Conservation (phyloP, 2,888 invertebrate genomes). For the Lumbricus terrestris region DNA sequence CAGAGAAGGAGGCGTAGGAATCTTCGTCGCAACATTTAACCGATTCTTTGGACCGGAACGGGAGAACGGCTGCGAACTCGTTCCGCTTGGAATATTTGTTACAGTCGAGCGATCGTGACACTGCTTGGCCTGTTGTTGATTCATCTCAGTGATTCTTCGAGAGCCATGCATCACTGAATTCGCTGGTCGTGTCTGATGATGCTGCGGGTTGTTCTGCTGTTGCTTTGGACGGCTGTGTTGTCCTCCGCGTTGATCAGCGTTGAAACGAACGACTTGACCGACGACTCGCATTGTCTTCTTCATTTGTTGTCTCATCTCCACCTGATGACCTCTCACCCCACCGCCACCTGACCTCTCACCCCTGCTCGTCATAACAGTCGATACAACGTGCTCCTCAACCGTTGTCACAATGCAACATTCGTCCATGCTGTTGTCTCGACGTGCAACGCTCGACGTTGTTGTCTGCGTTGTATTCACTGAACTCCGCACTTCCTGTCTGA, state of each 20-base stretch:
- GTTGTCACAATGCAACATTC: background rate
- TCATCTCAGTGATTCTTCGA: background rate
- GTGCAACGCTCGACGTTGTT: background rate
- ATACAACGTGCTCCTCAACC: background rate
- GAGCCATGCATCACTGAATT: background rate
- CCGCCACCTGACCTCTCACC: background rate
- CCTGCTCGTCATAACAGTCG: background rate
- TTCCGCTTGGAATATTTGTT: background rate
- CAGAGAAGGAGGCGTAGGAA: background rate
- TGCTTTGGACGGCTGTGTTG: background rate
- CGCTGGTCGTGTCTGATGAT: background rate
- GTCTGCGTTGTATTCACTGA: background rate
- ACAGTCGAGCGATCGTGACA: background rate
- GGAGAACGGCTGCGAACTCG: background rate
- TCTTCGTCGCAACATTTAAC: background rate
- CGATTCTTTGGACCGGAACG: background rate
- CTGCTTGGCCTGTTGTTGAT: background rate
- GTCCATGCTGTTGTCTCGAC: background rate
- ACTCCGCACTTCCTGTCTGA: background rate
- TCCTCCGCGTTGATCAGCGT: background rate
- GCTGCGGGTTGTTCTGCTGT: no score
- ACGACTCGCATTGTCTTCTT: background rate
- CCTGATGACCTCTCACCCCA: background rate
- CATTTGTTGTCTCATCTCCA: background rate
- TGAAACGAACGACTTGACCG: background rate